Evolutionary conservation across 2,888 invertebrate species (phyloP).

Genomic region (Serrognathus titanus): DNA sequence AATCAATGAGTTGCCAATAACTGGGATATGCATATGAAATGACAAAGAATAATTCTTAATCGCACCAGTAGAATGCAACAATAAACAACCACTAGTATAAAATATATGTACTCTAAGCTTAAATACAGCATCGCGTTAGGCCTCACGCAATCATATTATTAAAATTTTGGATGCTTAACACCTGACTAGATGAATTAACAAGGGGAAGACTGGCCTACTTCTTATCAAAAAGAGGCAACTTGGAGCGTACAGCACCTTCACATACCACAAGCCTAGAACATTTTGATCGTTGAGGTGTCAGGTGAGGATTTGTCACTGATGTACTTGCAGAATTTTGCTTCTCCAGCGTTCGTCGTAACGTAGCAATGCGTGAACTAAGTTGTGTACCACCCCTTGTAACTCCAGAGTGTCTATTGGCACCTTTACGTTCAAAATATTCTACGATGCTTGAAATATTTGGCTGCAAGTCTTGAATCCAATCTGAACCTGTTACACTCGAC

Average conservation of each 20-base stretch:
- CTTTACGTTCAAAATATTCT: slow-evolving; percentile 83
- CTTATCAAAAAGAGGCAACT: slow-evolving; percentile 81
- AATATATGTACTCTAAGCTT: slow-evolving; percentile 10
- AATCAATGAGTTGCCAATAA: slow-evolving; percentile 13
- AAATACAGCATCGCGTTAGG: slow-evolving; percentile 7
- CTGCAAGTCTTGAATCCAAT: slow-evolving; percentile 64
- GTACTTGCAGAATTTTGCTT: slow-evolving; percentile 31
- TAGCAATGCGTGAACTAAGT: slow-evolving; percentile 43
- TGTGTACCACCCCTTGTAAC: slow-evolving; percentile 44
- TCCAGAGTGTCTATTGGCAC: slow-evolving; percentile 54
- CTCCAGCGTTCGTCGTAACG: slow-evolving; percentile 41
- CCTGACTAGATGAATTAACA: slow-evolving; percentile 12
- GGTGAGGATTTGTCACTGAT: slow-evolving; percentile 31
- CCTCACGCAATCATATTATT: slow-evolving; percentile 7
- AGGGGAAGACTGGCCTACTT: slow-evolving; percentile 38
- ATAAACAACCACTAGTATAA: slow-evolving; percentile 14
- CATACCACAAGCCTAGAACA: slow-evolving; percentile 71
- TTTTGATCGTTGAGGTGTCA: slow-evolving; percentile 45
- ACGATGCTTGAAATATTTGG: slow-evolving; percentile 76
- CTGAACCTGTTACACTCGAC: slow-evolving; percentile 75
- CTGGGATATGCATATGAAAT: slow-evolving; percentile 18
- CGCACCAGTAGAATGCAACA: background rate
- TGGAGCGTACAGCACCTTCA: slow-evolving; percentile 83
- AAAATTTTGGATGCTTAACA: slow-evolving; percentile 8
- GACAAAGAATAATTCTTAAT: background rate